phyloP scores from a whole-genome alignment of 2,113 vertebrate genomes.

The Dasyornis broadbenti region DNA sequence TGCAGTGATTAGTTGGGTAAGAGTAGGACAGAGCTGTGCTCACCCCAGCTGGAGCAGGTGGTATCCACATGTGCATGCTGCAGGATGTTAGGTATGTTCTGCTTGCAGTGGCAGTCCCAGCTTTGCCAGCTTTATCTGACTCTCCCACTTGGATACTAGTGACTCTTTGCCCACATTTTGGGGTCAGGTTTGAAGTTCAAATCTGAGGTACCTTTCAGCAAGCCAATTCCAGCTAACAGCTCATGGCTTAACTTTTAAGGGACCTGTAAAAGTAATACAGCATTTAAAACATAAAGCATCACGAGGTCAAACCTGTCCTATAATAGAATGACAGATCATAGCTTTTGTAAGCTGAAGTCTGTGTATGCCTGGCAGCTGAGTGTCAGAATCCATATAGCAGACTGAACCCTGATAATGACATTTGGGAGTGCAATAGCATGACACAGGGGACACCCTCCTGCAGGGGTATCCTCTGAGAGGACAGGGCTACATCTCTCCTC shows the following conservation, averaged over 20 bases:
- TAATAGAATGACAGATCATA: not conserved
- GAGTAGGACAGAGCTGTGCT: not conserved
- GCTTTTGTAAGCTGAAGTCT: not conserved
- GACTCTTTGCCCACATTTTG: not conserved
- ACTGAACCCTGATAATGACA: not conserved
- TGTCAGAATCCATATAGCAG: not conserved
- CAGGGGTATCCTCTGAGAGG: rapidly evolving
- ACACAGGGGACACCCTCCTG: not conserved
- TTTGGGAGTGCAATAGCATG: not conserved
- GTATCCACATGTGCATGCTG: not conserved
- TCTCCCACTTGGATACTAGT: not conserved
- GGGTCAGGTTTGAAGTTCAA: not conserved
- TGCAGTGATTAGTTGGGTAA: not conserved
- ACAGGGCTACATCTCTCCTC: not conserved
- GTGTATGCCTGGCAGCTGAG: not conserved
- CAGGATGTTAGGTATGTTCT: not conserved
- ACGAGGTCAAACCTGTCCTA: not conserved
- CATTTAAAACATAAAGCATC: not conserved
- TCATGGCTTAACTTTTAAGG: not conserved
- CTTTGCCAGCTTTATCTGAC: not conserved
- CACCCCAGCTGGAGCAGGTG: not conserved
- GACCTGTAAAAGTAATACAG: not conserved
- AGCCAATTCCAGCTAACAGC: not conserved
- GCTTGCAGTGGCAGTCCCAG: not conserved
- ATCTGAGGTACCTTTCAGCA: not conserved